Evolutionary conservation across 2,888 invertebrate species (phyloP).

Genomic region (Leptopilina drosophilae): DNA sequence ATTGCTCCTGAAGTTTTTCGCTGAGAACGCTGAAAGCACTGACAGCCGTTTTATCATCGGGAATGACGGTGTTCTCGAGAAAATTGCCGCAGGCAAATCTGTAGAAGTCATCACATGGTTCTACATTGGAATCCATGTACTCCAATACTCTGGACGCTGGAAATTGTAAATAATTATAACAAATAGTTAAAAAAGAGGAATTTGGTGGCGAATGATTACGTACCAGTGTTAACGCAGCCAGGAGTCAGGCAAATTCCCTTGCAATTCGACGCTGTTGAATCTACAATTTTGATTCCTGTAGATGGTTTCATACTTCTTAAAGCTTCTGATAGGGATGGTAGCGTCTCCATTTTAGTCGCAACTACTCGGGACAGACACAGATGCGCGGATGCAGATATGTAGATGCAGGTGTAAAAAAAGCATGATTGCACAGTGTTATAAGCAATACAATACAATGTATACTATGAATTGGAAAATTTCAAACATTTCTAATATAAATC

Average conservation of each 20-base stretch:
- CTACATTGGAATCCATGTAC: constrained; percentile 84
- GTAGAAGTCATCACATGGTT: constrained; percentile 91
- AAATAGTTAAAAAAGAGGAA: too few species aligned
- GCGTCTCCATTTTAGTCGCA: constrained; percentile 68
- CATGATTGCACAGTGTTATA: constrained; percentile 41
- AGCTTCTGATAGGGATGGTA: constrained; percentile 73
- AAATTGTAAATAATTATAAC: too few species aligned
- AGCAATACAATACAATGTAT: not conserved
- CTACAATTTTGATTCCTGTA: not conserved
- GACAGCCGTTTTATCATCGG: constrained; percentile 89
- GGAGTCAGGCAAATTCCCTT: constrained; percentile 83
- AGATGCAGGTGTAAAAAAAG: constrained; percentile 51
- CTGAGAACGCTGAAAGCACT: constrained; percentile 87
- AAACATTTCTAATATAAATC: too few species aligned
- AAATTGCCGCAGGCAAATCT: constrained; percentile 89
- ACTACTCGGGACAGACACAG: constrained; percentile 58
- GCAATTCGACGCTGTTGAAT: not conserved
- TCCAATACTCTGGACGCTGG: constrained; percentile 84
- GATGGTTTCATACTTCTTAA: constrained; percentile 12
- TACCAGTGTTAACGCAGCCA: constrained; percentile 89
- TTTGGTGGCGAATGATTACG: not conserved
- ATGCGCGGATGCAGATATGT: constrained; percentile 42
- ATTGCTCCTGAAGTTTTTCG: constrained; percentile 86
- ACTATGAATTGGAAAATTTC: not conserved
- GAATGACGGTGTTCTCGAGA: constrained; percentile 84